phyloP scores from a whole-genome alignment of 2,113 vertebrate species.

The Nothocercus nigrocapillus region DNA sequence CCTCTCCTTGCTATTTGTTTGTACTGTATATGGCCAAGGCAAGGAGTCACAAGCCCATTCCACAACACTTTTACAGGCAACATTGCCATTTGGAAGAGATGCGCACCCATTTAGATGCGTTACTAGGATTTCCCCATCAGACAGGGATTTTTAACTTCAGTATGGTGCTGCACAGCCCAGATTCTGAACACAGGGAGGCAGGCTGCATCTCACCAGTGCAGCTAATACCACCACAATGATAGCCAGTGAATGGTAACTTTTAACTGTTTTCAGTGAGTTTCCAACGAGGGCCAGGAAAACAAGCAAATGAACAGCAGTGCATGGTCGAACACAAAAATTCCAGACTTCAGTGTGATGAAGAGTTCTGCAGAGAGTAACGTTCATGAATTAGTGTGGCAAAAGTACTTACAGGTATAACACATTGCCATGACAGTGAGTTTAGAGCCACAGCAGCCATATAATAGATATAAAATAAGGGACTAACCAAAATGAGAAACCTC shows the following conservation, averaged over 20 bases:
- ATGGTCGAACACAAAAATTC: not conserved
- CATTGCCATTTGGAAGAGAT: not conserved
- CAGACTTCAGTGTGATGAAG: not conserved
- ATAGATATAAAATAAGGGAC: not conserved
- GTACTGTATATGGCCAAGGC: not conserved
- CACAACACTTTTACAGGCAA: not conserved
- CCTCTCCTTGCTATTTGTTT: not conserved
- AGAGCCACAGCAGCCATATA: not conserved
- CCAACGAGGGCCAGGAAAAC: not conserved
- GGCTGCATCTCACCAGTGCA: no score
- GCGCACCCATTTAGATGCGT: not conserved
- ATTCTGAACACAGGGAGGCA: not conserved
- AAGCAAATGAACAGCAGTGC: not conserved
- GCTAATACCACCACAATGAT: not conserved
- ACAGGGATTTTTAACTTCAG: not conserved
- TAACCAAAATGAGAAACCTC: not conserved
- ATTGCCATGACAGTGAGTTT: not conserved
- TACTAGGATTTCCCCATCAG: not conserved
- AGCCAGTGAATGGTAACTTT: not conserved
- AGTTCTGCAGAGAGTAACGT: not conserved
- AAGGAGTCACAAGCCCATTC: not conserved
- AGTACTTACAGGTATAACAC: not conserved
- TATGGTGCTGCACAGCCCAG: not conserved
- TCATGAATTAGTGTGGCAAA: not conserved
- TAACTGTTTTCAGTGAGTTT: not conserved